Evolutionary conservation across 2,797 vertebrate species (phyloP), one percentile per base, ranked within the genome.

Genomic region (Leptatherina wallacei): DNA sequence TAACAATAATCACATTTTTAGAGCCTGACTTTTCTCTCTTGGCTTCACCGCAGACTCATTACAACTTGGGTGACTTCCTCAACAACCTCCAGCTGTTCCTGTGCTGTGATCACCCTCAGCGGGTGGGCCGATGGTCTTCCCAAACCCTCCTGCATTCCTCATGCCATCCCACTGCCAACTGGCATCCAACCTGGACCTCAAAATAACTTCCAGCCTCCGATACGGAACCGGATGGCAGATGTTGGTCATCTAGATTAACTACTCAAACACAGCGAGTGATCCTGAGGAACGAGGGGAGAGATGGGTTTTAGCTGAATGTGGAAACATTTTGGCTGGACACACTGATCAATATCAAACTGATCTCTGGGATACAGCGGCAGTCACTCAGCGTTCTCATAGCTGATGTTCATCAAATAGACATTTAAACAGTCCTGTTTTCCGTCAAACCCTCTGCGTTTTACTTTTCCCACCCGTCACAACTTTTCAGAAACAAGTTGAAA

Each of bases 81-180:
- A 22, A 71, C 61, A 71, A 35, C 69, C 65, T 35, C 67, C 66
- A 69, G 77, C 70, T 82, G 64, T 56, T 82, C 13, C 62, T 44
- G n/a, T 0, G 4, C 65, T 63, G 60, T 57, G 64, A 61, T 74
- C 49, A 70, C 51, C 61, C 66, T 77, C 68, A 66, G 20, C 67
- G 71, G 65, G 59, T 71, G 73, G 77, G 75, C 62, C 70, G 40
- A 63, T 56, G 69, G 67, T 57, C 61, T 75, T 78, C 82, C 66
- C 66, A 75, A 73, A 71, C 63, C 57, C 54, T 71, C 65, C 27
- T 51, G 64, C 78, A 87, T 91, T 86, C 84, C 81, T 84, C 49
- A 9, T 74, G 27, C 73, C 75, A 69, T 71, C 64, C 11, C 32
- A 29, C 68, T 69, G 86, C 90, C 80, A 86, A 76, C 66, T 92